A percentile compares a stretch with the other conserved stretches of the same genome.
These are phyloP conservation scores for Neoaliturus tenellus DNA, from an alignment of 2,888 invertebrate species.

Conservation along the genomic window DNA sequence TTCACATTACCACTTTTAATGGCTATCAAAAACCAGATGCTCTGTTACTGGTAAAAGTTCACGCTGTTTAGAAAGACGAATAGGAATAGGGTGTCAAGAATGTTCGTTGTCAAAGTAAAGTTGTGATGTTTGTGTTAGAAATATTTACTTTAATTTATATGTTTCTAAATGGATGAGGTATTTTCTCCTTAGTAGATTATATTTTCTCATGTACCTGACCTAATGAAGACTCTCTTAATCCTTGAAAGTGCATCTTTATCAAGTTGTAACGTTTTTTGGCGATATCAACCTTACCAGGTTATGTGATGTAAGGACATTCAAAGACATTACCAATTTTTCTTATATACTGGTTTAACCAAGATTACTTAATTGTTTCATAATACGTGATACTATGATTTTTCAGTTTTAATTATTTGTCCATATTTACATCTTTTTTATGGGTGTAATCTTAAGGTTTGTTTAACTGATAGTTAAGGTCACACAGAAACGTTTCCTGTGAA, in stretches of 20 bases:
- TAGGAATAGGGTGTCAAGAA: slow-evolving; percentile 1
- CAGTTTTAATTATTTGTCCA: too few relatives aligned
- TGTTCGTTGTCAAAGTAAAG: slow-evolving; percentile 25
- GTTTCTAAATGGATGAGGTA: neutral
- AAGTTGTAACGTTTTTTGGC: neutral
- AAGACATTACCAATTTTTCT: too few relatives aligned
- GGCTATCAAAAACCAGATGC: neutral
- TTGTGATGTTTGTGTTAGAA: neutral
- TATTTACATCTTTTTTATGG: too few relatives aligned
- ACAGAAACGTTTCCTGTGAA: too few relatives aligned
- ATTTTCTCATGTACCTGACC: neutral
- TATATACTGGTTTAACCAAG: too few relatives aligned
- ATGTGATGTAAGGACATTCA: slow-evolving; percentile 4
- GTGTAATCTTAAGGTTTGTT: too few relatives aligned
- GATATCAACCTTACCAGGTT: slow-evolving; percentile 23
- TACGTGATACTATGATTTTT: too few relatives aligned
- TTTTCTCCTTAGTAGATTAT: neutral
- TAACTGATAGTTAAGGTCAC: too few relatives aligned
- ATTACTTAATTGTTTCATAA: too few relatives aligned
- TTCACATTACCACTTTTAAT: too few relatives aligned
- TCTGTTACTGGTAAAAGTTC: neutral
- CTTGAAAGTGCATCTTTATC: neutral
- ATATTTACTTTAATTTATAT: neutral
- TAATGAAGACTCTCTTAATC: neutral
- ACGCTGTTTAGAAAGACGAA: neutral